These are phyloP conservation scores for Pyrgus malvae DNA, from an alignment of 2,888 invertebrate species.

Conservation along the genomic window DNA sequence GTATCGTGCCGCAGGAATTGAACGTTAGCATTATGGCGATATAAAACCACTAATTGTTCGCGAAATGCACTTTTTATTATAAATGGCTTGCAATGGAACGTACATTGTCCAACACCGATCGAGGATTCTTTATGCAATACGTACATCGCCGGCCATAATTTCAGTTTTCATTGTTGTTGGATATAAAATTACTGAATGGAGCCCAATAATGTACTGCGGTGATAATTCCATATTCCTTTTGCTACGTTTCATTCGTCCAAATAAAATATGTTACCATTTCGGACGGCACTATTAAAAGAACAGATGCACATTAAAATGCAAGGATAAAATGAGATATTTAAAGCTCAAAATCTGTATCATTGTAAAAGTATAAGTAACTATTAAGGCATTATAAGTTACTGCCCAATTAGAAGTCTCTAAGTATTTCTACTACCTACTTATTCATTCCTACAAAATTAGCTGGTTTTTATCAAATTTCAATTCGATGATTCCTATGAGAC, in stretches of 20 bases:
- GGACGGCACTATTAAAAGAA: background rate
- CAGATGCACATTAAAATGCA: too few species aligned
- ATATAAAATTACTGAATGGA: constrained; percentile 21
- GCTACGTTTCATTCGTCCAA: background rate
- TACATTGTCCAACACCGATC: constrained; percentile 17
- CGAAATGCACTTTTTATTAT: constrained; percentile 39
- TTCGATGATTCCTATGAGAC: too few species aligned
- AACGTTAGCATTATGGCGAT: constrained; percentile 50
- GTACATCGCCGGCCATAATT: constrained; percentile 16
- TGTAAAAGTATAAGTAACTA: too few species aligned
- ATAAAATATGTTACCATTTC: background rate
- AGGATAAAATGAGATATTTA: too few species aligned
- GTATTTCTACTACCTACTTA: too few species aligned
- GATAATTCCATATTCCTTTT: constrained; percentile 12
- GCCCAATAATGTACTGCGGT: constrained; percentile 16
- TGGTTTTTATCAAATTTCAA: too few species aligned
- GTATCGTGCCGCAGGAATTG: constrained; percentile 48
- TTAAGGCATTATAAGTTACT: too few species aligned
- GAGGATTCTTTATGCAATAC: constrained; percentile 18
- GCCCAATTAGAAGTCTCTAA: too few species aligned
- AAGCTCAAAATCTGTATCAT: too few species aligned
- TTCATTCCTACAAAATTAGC: too few species aligned
- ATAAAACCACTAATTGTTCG: constrained; percentile 65
- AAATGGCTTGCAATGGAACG: constrained; percentile 16
- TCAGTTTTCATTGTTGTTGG: constrained; percentile 20